Evolutionary conservation across 2,113 vertebrate species (phyloP).

Genomic region (Prunella fulvescens): DNA sequence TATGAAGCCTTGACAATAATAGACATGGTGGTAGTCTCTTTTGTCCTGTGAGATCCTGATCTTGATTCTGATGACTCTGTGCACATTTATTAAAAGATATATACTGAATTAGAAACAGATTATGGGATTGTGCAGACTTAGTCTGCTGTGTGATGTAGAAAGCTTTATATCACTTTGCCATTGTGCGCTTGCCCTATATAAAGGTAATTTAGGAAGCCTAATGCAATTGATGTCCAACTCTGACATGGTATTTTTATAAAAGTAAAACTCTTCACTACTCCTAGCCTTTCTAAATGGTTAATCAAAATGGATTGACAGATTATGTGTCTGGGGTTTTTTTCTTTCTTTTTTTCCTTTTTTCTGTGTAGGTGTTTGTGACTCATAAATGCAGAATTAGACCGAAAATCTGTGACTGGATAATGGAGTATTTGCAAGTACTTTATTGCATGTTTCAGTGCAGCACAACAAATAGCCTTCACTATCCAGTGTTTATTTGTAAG

Average conservation of each 20-base stretch:
- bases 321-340: conserved; percentile 9
- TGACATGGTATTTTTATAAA: not conserved
- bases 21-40: not conserved
- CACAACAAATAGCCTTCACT: conserved; percentile 34
- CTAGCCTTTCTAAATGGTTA: conserved; percentile 3
- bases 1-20: not conserved
- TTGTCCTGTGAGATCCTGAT: not conserved
- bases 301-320: conserved; percentile 38
- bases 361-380: conserved; percentile 65
- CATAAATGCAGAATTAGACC: conserved; percentile 64
- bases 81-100: not conserved
- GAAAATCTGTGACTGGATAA: conserved; percentile 53
- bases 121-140: conserved; percentile 7
- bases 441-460: conserved; percentile 37
- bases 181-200: not conserved
- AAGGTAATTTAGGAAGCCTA: conserved; percentile 1
- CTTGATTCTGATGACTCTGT: not conserved
- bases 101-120: conserved; percentile 28
- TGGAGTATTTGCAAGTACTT: conserved; percentile 51
- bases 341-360: not conserved
- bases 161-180: not conserved
- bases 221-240: not conserved
- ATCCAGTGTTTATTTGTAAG: conserved; percentile 9
- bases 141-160: not conserved
- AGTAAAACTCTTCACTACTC: not conserved